Evolutionary conservation across 1,140 invertebrate species (phyloP).

Genomic region (Asbolus verrucosus): DNA sequence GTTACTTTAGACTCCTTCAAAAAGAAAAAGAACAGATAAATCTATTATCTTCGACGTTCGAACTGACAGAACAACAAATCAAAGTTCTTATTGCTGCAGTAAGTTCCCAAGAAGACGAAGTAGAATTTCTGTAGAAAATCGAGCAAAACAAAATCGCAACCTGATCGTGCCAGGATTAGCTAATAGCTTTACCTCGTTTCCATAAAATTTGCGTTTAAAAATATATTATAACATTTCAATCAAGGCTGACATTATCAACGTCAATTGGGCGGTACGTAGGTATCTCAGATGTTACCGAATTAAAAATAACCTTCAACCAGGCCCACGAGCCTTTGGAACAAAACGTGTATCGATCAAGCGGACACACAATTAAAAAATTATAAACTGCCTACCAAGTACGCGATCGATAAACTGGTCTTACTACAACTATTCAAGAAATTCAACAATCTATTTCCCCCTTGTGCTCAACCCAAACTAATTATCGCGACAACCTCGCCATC

Average conservation of each 20-base stretch:
- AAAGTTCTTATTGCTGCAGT: background rate
- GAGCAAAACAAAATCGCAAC: constrained; percentile 12
- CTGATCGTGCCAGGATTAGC: constrained; percentile 6
- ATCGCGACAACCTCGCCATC: constrained; percentile 11
- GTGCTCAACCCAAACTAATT: constrained; percentile 11
- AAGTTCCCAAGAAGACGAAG: background rate
- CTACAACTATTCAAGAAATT: constrained; percentile 25
- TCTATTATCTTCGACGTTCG: background rate
- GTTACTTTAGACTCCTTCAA: too few species aligned
- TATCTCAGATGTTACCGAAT: background rate
- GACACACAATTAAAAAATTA: constrained; percentile 34
- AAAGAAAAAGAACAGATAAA: background rate
- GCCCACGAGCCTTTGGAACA: background rate
- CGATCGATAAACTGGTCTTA: background rate
- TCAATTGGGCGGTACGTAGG: constrained; percentile 15
- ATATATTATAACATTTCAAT: too few species aligned
- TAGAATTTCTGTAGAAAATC: background rate
- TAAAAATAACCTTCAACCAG: background rate
- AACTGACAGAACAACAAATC: constrained; percentile 10
- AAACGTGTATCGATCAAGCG: constrained; percentile 4
- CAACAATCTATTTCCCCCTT: constrained; percentile 4
- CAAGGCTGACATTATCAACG: constrained; percentile 13
- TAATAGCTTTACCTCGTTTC: constrained; percentile 12
- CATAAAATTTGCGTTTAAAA: too few species aligned
- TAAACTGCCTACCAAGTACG: background rate